phyloP scores from a whole-genome alignment of 2,797 vertebrate genomes.

The Acanthurus leucopareius region DNA sequence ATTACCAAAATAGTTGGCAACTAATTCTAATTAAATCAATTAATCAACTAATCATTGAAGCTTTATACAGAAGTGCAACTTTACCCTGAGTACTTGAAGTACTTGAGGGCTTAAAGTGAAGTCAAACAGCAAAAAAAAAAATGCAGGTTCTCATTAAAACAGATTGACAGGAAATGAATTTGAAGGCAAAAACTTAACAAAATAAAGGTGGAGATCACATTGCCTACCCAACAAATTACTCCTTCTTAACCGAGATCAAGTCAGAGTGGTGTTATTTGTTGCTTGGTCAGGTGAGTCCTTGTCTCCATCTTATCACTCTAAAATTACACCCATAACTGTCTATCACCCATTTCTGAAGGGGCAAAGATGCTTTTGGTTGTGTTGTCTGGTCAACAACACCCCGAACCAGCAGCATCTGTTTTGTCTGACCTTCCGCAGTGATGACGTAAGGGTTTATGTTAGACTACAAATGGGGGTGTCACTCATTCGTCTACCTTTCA shows the following conservation, averaged over 20 bases:
- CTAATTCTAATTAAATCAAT: no score
- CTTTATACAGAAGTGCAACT: background rate
- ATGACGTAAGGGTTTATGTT: conserved; percentile 72
- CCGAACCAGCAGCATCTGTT: conserved; percentile 74
- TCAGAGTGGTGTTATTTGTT: conserved; percentile 57
- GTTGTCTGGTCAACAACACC: conserved; percentile 42
- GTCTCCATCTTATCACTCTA: conserved; percentile 66
- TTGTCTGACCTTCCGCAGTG: conserved; percentile 84
- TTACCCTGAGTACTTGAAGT: background rate
- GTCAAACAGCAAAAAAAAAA: conserved; percentile 2
- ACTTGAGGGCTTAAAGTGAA: background rate
- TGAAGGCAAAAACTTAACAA: conserved; percentile 53
- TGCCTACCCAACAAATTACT: conserved; percentile 49
- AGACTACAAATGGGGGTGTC: conserved; percentile 66
- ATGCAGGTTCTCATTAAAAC: conserved; percentile 44
- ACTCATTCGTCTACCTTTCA: conserved; percentile 67
- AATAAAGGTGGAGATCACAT: conserved; percentile 55
- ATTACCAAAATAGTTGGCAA: no score
- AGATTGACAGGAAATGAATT: conserved; percentile 70
- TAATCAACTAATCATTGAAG: no score
- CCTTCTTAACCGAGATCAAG: conserved; percentile 29
- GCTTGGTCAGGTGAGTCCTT: conserved; percentile 69
- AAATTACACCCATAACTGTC: conserved; percentile 74
- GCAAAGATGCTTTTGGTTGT: conserved; percentile 75
- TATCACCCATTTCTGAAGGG: conserved; percentile 80